These are phyloP conservation scores for Scaptomyza reducta DNA, from an alignment of 2,888 invertebrate species.

Conservation along the genomic window DNA sequence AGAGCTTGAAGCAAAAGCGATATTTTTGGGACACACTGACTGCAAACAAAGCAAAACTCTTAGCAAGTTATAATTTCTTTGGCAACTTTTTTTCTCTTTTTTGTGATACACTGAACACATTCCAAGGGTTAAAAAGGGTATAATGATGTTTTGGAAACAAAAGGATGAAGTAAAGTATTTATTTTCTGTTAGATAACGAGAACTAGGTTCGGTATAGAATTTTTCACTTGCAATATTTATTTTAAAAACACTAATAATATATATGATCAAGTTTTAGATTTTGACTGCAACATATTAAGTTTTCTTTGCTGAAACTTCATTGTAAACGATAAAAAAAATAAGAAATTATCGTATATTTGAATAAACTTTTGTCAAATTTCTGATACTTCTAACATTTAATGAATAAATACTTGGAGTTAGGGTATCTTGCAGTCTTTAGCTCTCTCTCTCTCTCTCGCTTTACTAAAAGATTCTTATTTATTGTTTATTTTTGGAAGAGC, in stretches of 20 bases:
- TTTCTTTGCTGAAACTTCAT: too few species aligned
- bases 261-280: too few species aligned
- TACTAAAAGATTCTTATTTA: not conserved
- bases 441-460: not conserved
- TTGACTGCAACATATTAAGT: too few species aligned
- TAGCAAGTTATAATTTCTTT: slow-evolving; percentile 20
- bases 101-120: not conserved
- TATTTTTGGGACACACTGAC: slow-evolving; percentile 28
- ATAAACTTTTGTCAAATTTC: not conserved
- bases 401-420: not conserved
- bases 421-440: not conserved
- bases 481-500: not conserved
- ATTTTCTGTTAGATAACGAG: too few species aligned
- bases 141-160: not conserved
- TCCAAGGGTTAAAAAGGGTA: not conserved
- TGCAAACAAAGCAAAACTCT: slow-evolving; percentile 44
- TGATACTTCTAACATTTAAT: too few species aligned
- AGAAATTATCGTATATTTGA: too few species aligned
- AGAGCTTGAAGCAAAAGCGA: slow-evolving; percentile 27
- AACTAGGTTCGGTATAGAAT: too few species aligned
- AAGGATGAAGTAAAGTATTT: too few species aligned
- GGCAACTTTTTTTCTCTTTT: slow-evolving; percentile 12
- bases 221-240: too few species aligned
- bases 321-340: too few species aligned
- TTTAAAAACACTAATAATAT: too few species aligned